Evolutionary conservation across 2,888 invertebrate species (phyloP).

Genomic region (Pterostichus niger): DNA sequence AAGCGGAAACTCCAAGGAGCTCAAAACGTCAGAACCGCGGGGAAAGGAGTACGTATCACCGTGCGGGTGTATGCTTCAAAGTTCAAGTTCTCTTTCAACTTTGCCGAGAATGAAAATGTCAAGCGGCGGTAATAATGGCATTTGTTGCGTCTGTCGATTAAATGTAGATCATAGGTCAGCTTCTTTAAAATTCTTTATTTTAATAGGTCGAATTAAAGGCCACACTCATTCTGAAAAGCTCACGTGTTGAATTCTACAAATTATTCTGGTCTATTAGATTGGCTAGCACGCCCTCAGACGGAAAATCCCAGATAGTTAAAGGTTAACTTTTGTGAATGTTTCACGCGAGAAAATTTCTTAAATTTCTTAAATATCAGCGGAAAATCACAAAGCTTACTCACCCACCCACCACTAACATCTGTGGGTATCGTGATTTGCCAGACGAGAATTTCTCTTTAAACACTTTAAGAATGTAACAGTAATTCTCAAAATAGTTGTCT

Average conservation of each 20-base stretch:
- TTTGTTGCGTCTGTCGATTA: constrained; percentile 61
- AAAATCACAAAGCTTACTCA: too few species aligned
- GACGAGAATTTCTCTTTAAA: too few species aligned
- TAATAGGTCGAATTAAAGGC: constrained; percentile 55
- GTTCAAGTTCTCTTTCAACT: constrained; percentile 51
- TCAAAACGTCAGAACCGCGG: neutral
- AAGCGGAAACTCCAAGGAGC: constrained; percentile 1
- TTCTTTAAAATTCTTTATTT: constrained; percentile 43
- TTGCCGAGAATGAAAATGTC: constrained; percentile 46
- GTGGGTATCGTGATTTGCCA: too few species aligned
- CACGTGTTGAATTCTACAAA: constrained; percentile 34
- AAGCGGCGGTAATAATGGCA: constrained; percentile 44
- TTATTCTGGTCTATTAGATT: constrained; percentile 35
- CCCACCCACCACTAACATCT: too few species aligned
- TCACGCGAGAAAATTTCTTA: constrained; percentile 6
- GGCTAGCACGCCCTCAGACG: constrained; percentile 11
- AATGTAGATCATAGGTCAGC: constrained; percentile 57
- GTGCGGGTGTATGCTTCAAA: constrained; percentile 20
- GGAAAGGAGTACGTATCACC: neutral
- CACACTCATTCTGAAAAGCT: constrained; percentile 18
- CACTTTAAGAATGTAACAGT: too few species aligned
- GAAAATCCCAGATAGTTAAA: constrained; percentile 15
- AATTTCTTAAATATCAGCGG: constrained; percentile 4
- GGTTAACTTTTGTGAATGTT: constrained; percentile 28
- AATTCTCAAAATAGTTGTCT: too few species aligned